These are phyloP conservation scores for Gastrophysa polygoni DNA, from an alignment of 2,888 invertebrate species.

Conservation along the genomic window DNA sequence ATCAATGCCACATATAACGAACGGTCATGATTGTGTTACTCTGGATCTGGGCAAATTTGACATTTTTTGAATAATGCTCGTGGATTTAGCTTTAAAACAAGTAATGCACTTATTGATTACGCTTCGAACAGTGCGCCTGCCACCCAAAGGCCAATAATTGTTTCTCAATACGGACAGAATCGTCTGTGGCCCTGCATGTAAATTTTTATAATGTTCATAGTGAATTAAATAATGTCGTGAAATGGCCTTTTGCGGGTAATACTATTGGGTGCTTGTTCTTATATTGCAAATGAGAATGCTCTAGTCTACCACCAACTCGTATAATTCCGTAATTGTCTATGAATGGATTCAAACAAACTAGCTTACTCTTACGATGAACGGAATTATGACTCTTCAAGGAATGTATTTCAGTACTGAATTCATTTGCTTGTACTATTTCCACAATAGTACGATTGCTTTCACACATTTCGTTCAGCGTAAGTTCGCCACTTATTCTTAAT, in stretches of 20 bases:
- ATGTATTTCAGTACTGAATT: constrained; percentile 17
- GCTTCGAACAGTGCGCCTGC: background rate
- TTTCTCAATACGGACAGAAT: background rate
- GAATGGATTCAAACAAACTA: background rate
- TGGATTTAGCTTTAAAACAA: background rate
- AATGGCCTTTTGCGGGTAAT: background rate
- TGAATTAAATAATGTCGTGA: background rate
- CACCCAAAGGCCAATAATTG: constrained; percentile 2
- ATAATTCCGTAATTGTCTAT: constrained; percentile 2
- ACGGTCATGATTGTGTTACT: too few relatives aligned
- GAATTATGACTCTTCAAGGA: background rate
- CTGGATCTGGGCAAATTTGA: background rate
- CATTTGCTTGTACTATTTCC: background rate
- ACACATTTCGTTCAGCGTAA: background rate
- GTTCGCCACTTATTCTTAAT: background rate
- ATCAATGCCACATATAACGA: too few relatives aligned
- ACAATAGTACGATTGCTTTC: background rate
- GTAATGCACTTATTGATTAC: background rate
- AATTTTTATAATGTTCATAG: background rate
- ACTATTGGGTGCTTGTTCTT: background rate
- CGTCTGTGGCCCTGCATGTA: constrained; percentile 1
- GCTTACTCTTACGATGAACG: background rate
- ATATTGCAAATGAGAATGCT: background rate
- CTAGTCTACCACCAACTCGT: constrained; percentile 6
- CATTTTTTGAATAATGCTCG: background rate